Evolutionary conservation across 2,797 vertebrate species (phyloP).

Genomic region (Cryptoblepharus egeriae): DNA sequence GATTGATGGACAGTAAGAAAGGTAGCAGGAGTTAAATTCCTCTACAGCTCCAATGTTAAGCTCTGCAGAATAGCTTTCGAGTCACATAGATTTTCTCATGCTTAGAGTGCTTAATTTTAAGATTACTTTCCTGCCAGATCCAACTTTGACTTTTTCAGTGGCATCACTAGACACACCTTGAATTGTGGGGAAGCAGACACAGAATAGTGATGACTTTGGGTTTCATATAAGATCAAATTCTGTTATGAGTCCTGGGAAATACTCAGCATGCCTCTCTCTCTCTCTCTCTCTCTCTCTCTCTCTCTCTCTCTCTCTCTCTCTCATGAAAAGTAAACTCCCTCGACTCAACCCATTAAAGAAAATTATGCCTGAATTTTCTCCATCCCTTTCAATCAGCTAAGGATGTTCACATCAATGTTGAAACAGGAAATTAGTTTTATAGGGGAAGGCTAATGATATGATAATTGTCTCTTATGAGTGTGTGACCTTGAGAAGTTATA

Average conservation of each 20-base stretch:
- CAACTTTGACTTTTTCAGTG: too few species aligned
- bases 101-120: too few species aligned
- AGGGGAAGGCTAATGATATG: conserved; percentile 54
- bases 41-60: too few species aligned
- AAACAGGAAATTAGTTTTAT: conserved; percentile 68
- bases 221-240: not conserved
- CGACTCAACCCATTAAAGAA: conserved; percentile 54
- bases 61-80: too few species aligned
- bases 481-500: conserved; percentile 56
- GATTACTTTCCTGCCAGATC: too few species aligned
- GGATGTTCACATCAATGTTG: conserved; percentile 54
- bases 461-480: conserved; percentile 64
- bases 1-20: too few species aligned
- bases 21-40: too few species aligned
- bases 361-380: conserved; percentile 54
- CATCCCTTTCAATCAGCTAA: conserved; percentile 55
- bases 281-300: not conserved
- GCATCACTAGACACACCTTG: too few species aligned
- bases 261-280: not conserved
- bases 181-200: too few species aligned
- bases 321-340: conserved; percentile 45
- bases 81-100: too few species aligned
- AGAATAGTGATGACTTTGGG: not conserved
- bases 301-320: conserved; percentile 8
- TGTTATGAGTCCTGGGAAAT: not conserved